Evolutionary conservation across 2,113 vertebrate genomes (phyloP).

Genomic region (Phylloscopus trochiloides): DNA sequence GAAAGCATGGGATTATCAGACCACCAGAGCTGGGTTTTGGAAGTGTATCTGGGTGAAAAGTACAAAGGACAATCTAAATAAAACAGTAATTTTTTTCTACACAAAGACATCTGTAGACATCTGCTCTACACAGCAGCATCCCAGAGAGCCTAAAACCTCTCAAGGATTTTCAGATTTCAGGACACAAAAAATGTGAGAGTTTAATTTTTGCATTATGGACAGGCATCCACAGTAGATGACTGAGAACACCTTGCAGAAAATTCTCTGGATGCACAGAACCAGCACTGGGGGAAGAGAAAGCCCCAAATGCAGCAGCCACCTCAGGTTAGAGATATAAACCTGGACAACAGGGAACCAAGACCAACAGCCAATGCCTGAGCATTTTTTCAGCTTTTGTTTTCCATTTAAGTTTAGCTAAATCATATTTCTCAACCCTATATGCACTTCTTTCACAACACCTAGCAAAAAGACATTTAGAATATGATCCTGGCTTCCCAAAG

Average conservation of each 20-base stretch:
- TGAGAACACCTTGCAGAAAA: not conserved
- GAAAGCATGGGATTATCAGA: not conserved
- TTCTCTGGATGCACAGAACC: not conserved
- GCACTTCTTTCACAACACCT: not conserved
- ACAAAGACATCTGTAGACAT: not conserved
- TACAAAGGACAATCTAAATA: not conserved
- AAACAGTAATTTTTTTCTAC: not conserved
- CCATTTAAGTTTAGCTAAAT: not conserved
- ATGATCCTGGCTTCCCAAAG: not conserved
- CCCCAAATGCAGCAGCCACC: accelerated
- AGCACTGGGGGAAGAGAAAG: not conserved
- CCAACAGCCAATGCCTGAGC: not conserved
- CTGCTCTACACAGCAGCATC: not conserved
- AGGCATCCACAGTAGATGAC: not conserved
- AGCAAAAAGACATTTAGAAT: not conserved
- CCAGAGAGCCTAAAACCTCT: not conserved
- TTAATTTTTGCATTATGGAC: not conserved
- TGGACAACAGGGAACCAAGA: not conserved
- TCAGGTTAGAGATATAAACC: not conserved
- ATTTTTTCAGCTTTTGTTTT: not conserved
- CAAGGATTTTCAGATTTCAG: not conserved
- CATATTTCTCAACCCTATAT: not conserved
- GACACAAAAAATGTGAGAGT: not conserved
- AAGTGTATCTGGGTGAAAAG: not conserved
- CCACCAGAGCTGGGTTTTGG: not conserved